Evolutionary conservation across 2,888 invertebrate genomes (phyloP).

Genomic region (Scrobipalpa atriplicella): DNA sequence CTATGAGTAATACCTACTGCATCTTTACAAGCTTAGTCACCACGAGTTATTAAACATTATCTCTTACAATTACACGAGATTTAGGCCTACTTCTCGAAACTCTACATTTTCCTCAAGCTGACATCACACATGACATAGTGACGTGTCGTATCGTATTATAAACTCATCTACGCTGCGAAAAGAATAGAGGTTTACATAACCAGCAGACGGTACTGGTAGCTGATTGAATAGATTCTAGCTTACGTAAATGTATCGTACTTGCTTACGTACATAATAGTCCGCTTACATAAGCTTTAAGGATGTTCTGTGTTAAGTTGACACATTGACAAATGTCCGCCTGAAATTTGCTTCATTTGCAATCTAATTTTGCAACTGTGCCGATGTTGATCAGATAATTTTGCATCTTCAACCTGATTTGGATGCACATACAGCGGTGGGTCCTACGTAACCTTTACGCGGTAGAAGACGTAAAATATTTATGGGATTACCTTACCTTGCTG

Average conservation of each 20-base stretch:
- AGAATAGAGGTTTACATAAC: slow-evolving; percentile 65
- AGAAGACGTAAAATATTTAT: no score
- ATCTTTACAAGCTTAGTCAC: not conserved
- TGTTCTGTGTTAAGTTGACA: slow-evolving; percentile 40
- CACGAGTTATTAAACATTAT: not conserved
- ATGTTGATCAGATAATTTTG: not conserved
- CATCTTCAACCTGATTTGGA: not conserved
- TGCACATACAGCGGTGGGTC: no score
- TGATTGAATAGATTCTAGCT: slow-evolving; percentile 74
- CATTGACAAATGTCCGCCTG: slow-evolving; percentile 18
- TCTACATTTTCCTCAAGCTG: slow-evolving; percentile 50
- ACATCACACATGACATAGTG: slow-evolving; percentile 47
- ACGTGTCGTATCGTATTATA: slow-evolving; percentile 44
- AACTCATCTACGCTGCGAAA: slow-evolving; percentile 35
- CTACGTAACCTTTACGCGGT: no score
- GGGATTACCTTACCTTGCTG: no score
- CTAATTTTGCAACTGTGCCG: not conserved
- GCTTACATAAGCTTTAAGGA: slow-evolving; percentile 59
- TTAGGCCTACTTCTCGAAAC: slow-evolving; percentile 31
- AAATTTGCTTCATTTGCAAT: slow-evolving; percentile 9
- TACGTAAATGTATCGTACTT: slow-evolving; percentile 74
- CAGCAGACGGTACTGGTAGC: slow-evolving; percentile 59
- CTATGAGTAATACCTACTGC: not conserved
- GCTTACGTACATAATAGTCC: slow-evolving; percentile 56
- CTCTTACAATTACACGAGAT: not conserved